These are phyloP conservation scores for Tauraco erythrolophus DNA, from an alignment of 2,113 vertebrate species.

Conservation along the genomic window DNA sequence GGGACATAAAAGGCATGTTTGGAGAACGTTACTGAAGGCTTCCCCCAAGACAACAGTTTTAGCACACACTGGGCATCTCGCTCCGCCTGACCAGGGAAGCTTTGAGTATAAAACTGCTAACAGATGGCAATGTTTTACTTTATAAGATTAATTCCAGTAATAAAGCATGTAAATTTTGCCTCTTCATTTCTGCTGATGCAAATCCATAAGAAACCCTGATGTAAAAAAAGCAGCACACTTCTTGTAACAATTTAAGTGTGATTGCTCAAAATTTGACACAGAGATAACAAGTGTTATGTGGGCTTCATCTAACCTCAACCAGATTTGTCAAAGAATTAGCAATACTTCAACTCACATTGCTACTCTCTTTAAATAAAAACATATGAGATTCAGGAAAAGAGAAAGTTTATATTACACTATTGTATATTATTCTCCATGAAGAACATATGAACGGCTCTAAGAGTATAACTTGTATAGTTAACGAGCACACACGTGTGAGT, in stretches of 20 bases:
- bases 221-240: not conserved
- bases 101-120: not conserved
- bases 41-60: not conserved
- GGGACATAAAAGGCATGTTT: not conserved
- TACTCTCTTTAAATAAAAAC: not conserved
- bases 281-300: not conserved
- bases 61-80: not conserved
- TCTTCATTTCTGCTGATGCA: not conserved
- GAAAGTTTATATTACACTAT: not conserved
- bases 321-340: not conserved
- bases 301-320: not conserved
- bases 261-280: not conserved
- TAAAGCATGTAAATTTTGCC: not conserved
- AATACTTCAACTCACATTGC: not conserved
- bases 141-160: not conserved
- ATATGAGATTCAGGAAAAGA: not conserved
- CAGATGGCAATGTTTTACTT: conserved; percentile 18
- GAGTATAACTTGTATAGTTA: not conserved
- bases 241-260: not conserved
- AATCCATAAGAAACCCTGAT: not conserved
- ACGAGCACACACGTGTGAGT: not conserved
- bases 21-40: not conserved
- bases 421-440: not conserved
- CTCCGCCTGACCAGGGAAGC: not conserved
- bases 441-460: not conserved